Evolutionary conservation across 2,888 invertebrate species (phyloP).

Genomic region (Stomorhina lunata): DNA sequence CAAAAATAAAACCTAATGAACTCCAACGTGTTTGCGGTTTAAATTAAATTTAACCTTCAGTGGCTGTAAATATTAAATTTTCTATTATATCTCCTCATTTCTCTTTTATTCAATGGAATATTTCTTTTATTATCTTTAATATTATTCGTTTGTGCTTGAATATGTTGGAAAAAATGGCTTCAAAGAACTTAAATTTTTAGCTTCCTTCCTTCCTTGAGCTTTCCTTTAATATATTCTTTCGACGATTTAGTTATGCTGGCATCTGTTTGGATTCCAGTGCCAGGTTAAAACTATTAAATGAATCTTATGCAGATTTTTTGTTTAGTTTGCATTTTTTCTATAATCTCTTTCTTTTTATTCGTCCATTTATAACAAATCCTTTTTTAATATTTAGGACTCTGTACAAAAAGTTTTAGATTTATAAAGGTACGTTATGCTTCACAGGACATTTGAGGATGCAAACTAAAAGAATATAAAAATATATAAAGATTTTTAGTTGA

Average conservation of each 20-base stretch:
- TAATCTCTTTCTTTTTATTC: neutral
- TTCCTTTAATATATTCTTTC: slow-evolving; percentile 20
- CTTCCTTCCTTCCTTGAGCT: neutral
- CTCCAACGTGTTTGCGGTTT: slow-evolving; percentile 38
- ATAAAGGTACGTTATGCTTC: neutral
- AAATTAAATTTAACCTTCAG: slow-evolving; percentile 41
- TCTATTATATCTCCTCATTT: neutral
- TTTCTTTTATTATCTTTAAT: neutral
- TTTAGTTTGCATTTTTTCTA: slow-evolving; percentile 5
- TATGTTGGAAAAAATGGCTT: no score
- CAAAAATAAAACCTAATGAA: neutral
- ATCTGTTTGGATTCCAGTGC: slow-evolving; percentile 26
- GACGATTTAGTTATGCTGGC: slow-evolving; percentile 25
- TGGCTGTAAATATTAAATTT: neutral
- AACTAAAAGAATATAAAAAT: no score
- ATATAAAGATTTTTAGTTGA: no score
- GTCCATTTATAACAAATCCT: neutral
- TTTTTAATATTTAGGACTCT: no score
- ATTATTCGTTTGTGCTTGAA: neutral
- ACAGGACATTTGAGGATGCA: no score
- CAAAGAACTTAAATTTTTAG: no score
- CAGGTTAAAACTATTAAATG: slow-evolving; percentile 45
- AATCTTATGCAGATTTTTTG: slow-evolving; percentile 43
- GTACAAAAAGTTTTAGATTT: neutral
- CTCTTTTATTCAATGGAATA: neutral